These are phyloP conservation scores for Drosophila sproati DNA, from an alignment of 1,140 invertebrate genomes.

Conservation along the genomic window DNA sequence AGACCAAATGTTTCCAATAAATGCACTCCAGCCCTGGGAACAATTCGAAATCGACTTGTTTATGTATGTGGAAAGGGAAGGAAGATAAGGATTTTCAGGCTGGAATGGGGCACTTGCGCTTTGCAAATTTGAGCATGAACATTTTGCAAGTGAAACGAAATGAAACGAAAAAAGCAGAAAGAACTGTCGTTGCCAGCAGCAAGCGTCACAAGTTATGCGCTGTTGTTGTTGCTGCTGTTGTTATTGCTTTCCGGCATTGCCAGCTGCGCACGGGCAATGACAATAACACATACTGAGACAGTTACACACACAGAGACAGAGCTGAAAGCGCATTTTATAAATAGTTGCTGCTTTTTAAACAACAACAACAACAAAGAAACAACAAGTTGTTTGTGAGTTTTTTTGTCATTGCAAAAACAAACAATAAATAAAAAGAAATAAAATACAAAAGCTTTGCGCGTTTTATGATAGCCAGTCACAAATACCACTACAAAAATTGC, in stretches of 20 bases:
- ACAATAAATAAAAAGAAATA: constrained; percentile 59
- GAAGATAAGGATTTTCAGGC: background rate
- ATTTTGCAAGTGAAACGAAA: constrained; percentile 42
- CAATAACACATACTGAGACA: constrained; percentile 21
- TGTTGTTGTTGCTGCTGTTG: constrained; percentile 18
- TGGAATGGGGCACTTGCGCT: constrained; percentile 54
- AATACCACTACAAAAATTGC: constrained; percentile 19
- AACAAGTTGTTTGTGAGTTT: constrained; percentile 74
- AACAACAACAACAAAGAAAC: constrained; percentile 36
- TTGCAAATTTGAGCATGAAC: constrained; percentile 62
- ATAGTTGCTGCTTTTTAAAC: constrained; percentile 67
- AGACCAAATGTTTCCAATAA: constrained; percentile 61
- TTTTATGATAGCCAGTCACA: constrained; percentile 24
- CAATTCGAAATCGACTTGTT: constrained; percentile 49
- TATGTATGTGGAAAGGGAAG: constrained; percentile 33
- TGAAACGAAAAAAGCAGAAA: background rate
- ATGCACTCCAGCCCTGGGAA: constrained; percentile 68
- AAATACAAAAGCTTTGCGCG: constrained; percentile 39
- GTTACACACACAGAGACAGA: constrained; percentile 44
- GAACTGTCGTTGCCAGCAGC: constrained; percentile 64
- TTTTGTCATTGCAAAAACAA: constrained; percentile 76
- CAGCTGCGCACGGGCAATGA: constrained; percentile 55
- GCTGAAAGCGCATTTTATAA: constrained; percentile 79
- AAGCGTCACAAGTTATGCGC: constrained; percentile 65
- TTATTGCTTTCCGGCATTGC: constrained; percentile 78